Conservation (phyloP, 2,888 invertebrate genomes). For the Euplexia lucipara region DNA sequence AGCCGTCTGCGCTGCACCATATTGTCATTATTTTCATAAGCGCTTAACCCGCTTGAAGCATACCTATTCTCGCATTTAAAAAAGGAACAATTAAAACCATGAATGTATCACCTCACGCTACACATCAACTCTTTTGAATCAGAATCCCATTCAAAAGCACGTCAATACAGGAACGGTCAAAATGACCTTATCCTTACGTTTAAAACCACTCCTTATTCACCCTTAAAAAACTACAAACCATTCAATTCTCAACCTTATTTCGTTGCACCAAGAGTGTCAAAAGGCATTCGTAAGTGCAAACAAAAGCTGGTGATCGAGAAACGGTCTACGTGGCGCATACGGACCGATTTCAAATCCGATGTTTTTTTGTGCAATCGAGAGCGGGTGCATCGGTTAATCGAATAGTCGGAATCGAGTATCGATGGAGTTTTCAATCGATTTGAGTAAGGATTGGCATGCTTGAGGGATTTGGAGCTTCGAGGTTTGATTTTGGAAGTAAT, state of each 20-base stretch:
- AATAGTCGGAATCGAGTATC: slow-evolving; percentile 61
- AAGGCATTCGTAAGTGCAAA: neutral
- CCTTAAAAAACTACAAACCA: neutral
- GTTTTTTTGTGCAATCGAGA: slow-evolving; percentile 58
- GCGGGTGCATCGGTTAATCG: slow-evolving; percentile 64
- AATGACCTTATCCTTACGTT: slow-evolving; percentile 43
- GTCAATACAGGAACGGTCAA: slow-evolving; percentile 38
- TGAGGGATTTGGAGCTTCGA: neutral
- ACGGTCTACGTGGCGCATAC: slow-evolving; percentile 58
- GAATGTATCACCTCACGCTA: neutral
- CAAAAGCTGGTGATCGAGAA: slow-evolving; percentile 12
- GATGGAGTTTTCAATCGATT: slow-evolving; percentile 60
- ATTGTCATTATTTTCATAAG: too few species aligned
- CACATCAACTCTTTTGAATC: slow-evolving; percentile 7
- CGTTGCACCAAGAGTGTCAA: accelerated
- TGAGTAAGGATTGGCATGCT: slow-evolving; percentile 44
- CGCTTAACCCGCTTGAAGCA: too few species aligned
- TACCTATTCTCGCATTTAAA: too few species aligned
- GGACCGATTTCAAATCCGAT: slow-evolving; percentile 54
- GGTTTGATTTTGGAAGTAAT: slow-evolving; percentile 3
- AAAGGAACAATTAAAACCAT: slow-evolving; percentile 15
- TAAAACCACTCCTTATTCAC: neutral
- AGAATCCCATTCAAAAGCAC: slow-evolving; percentile 45
- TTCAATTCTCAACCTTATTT: slow-evolving; percentile 8
- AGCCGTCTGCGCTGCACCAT: too few species aligned